These are phyloP conservation scores for Acanthisitta chloris DNA, from an alignment of 2,113 vertebrate genomes.

Conservation along the genomic window DNA sequence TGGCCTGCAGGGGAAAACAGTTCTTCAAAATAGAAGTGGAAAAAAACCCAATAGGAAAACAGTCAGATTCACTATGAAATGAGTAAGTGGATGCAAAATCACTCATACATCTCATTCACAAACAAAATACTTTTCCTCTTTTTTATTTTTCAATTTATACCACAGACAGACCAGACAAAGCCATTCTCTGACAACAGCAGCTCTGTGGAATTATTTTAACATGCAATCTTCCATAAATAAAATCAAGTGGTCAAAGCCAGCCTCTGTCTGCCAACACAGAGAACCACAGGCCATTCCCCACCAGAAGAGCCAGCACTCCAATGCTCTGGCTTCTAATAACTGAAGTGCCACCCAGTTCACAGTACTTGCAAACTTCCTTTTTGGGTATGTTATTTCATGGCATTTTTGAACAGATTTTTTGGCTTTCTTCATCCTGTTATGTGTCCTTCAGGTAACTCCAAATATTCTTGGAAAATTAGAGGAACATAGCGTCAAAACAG, in stretches of 20 bases:
- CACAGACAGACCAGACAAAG: background rate
- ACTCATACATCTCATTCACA: background rate
- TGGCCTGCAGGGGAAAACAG: background rate
- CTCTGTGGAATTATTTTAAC: background rate
- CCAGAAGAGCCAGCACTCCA: background rate
- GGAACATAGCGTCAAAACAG: background rate
- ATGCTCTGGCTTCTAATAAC: background rate
- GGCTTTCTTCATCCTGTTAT: background rate
- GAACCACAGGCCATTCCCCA: background rate
- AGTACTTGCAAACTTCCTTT: background rate
- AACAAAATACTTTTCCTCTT: background rate
- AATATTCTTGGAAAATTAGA: background rate
- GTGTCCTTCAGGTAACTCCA: background rate
- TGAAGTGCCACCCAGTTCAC: background rate
- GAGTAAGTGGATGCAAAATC: background rate
- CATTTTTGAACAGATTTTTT: background rate
- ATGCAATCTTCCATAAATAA: background rate
- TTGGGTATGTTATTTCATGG: background rate
- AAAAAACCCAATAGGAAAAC: background rate
- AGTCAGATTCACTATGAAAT: background rate
- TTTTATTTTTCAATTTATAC: background rate
- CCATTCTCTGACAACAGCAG: background rate
- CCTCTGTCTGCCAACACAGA: rapidly evolving
- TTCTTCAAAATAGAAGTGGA: background rate
- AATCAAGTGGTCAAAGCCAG: background rate